A percentile compares a stretch with the other conserved stretches of the same genome.
These are phyloP conservation scores for Hydrochoerus hydrochaeris DNA, from an alignment of 2,113 vertebrate genomes.

Conservation along the genomic window DNA sequence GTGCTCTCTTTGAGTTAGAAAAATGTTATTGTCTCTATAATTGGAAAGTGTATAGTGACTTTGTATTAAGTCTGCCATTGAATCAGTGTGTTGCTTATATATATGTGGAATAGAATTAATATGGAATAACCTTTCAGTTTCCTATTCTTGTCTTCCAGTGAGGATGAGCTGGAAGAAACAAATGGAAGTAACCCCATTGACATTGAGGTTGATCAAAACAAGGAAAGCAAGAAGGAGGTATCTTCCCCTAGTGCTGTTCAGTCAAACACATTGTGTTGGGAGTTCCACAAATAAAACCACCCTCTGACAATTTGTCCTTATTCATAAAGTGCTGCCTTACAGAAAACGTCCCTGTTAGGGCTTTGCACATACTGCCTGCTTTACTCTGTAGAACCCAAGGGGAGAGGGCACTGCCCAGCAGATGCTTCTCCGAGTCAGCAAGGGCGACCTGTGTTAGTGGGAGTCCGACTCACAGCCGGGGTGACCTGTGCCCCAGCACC, in stretches of 20 bases:
- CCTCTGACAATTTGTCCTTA: background rate
- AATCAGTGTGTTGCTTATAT: background rate
- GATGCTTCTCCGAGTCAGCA: too few species aligned
- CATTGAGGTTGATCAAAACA: constrained; percentile 90
- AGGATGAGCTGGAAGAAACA: constrained; percentile 93
- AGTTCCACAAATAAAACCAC: background rate
- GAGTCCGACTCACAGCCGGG: background rate
- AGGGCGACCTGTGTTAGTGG: background rate
- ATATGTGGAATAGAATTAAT: constrained; percentile 58
- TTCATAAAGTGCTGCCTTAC: background rate
- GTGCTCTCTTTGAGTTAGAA: constrained; percentile 21
- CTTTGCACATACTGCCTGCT: background rate
- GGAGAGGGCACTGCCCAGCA: fast-evolving
- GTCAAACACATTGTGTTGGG: constrained; percentile 35
- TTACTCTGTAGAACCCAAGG: background rate
- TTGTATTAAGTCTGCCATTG: background rate
- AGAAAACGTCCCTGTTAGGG: background rate
- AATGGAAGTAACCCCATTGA: constrained; percentile 88
- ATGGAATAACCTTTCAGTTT: constrained; percentile 54
- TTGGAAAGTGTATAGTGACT: background rate
- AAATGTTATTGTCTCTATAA: background rate
- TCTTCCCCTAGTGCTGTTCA: constrained; percentile 55
- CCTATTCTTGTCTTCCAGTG: constrained; percentile 89
- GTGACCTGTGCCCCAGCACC: background rate
- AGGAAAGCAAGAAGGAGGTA: constrained; percentile 97